Percentiles rank a stretch among this genome's conserved stretches.
These are phyloP conservation scores for Ophion slaviceki DNA, from an alignment of 2,888 invertebrate genomes.

Conservation along the genomic window DNA sequence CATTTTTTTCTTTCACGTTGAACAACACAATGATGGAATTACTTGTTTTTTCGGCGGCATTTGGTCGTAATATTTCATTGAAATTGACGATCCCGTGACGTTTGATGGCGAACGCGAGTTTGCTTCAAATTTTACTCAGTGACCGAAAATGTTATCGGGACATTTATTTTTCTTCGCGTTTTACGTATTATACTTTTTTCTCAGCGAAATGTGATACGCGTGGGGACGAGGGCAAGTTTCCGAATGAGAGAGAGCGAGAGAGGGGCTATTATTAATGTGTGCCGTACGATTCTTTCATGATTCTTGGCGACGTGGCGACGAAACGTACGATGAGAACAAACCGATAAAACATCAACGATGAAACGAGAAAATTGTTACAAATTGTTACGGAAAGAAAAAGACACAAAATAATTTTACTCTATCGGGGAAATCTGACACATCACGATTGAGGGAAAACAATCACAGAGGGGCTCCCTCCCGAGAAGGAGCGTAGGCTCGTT, in stretches of 20 bases:
- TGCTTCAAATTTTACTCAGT: background rate
- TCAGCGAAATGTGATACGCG: slow-evolving; percentile 15
- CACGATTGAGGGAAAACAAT: slow-evolving; percentile 74
- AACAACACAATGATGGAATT: background rate
- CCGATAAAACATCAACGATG: background rate
- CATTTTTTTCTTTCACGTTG: slow-evolving; percentile 1
- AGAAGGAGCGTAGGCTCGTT: slow-evolving; percentile 56
- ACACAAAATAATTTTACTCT: slow-evolving; percentile 63
- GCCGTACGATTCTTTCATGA: slow-evolving; percentile 13
- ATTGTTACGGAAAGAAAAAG: slow-evolving; percentile 7
- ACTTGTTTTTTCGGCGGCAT: background rate
- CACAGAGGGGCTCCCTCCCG: slow-evolving; percentile 54
- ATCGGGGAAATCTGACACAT: slow-evolving; percentile 72
- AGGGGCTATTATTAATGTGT: slow-evolving; percentile 30
- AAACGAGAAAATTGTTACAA: background rate
- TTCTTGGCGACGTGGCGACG: background rate
- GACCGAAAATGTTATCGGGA: background rate
- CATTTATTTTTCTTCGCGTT: background rate
- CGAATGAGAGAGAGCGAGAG: background rate
- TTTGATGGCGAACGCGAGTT: background rate
- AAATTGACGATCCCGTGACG: background rate
- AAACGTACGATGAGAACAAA: background rate
- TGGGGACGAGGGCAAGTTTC: slow-evolving; percentile 6
- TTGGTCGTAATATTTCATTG: background rate
- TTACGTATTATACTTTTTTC: slow-evolving; percentile 10